Evolutionary conservation across 2,797 vertebrate genomes (phyloP), one percentile per base, ranked within the genome.

Genomic region (Holocentrus rufus): DNA sequence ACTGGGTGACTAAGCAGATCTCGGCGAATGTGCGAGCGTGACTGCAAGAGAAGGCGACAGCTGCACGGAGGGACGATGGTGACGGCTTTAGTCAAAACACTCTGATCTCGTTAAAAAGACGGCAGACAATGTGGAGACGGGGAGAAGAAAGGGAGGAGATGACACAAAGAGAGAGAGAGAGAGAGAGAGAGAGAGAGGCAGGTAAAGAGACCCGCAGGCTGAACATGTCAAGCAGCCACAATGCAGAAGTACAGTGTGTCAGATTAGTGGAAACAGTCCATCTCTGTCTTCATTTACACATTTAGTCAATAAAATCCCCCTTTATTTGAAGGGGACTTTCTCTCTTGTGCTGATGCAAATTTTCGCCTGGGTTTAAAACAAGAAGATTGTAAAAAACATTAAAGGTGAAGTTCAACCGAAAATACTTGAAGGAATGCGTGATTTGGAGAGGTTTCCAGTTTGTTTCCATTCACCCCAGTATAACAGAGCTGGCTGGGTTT

Each of bases 221-320:
- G 34, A 23, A 10, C 1, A 2, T 42, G 56, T 22, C 13, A 39
- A 47, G 11, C 70, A 47, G 65, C 47, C 55, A 49, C 20, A 27
- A n/a, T 25, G 20, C 17, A 13, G 18, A 52, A 50, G 27, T 6
- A 34, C 14, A 22, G 17, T 1, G 4, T 36, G 34, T 10, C 17
- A 44, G 64, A 20, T 57, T 9, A 14, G 7, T 44, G 11, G 23
- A n/a, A 60, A 61, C 18, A 7, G 20, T 22, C 36, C 49, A n/a
- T 50, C 49, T n/a, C n/a, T 5, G 13, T 49, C 46, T 49, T 39
- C 7, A 34, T 59, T 53, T 18, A 9, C 25, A 23, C 20, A 2
- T 53, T 57, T 23, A 65, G 61, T 63, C 39, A 44, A 70, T 2
- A 69, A 70, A 69, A 75, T 62, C 55, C 65, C 68, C 61, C 18